A percentile compares a stretch with the other conserved stretches of the same genome.
phyloP scores from a whole-genome alignment of 2,888 invertebrate species.

The Teleiodes luculella region DNA sequence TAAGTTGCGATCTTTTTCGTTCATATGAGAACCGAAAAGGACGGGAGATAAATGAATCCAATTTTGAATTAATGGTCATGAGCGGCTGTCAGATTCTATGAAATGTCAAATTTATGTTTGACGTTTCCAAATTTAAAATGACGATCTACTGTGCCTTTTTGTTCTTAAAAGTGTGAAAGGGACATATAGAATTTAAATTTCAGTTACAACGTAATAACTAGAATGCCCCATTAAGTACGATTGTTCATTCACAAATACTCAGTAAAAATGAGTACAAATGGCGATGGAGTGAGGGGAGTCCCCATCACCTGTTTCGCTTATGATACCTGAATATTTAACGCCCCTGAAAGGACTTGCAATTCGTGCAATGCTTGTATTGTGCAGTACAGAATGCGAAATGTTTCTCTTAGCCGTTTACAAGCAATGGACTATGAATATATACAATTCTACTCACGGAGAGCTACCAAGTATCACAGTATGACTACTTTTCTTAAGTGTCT shows the following conservation, averaged over 20 bases:
- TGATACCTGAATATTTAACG: constrained; percentile 68
- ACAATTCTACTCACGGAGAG: constrained; percentile 1
- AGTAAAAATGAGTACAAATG: not conserved
- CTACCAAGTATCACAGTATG: not conserved
- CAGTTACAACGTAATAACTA: no score
- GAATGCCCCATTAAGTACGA: not conserved
- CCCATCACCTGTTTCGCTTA: constrained; percentile 48
- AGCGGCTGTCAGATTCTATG: no score
- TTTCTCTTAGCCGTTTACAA: constrained; percentile 9
- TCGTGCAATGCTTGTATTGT: constrained; percentile 29
- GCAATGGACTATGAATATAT: constrained; percentile 13
- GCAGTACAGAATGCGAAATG: constrained; percentile 12
- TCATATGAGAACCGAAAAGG: no score
- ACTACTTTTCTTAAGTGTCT: not conserved
- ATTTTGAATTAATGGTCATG: no score
- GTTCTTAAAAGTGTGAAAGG: no score
- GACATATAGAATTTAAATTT: no score
- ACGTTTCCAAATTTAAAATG: no score
- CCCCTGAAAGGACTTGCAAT: constrained; percentile 49
- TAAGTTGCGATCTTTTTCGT: no score
- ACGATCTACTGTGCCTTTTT: no score
- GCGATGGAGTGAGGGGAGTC: constrained; percentile 26
- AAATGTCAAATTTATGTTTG: no score
- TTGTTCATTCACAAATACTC: not conserved
- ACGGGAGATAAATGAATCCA: no score